Evolutionary conservation across 2,888 invertebrate genomes (phyloP).

Genomic region (Agonopterix subpropinquella): DNA sequence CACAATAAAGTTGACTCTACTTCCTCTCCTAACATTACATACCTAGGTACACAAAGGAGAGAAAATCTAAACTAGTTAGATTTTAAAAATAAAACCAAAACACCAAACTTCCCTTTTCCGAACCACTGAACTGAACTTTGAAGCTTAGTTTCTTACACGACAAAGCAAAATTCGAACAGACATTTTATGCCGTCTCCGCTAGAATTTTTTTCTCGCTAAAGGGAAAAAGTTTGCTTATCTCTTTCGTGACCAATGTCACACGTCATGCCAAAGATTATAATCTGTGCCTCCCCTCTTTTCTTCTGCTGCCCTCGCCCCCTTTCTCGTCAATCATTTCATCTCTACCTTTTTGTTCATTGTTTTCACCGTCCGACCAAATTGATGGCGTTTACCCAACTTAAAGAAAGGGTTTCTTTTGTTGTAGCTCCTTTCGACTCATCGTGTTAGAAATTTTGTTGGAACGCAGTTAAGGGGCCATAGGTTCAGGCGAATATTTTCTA

Average conservation of each 20-base stretch:
- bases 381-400: slow-evolving; percentile 34
- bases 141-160: too few species aligned
- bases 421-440: slow-evolving; percentile 25
- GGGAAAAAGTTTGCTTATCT: background rate
- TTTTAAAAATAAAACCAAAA: too few species aligned
- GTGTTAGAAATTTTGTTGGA: slow-evolving; percentile 3
- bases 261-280: slow-evolving; percentile 1
- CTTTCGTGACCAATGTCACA: slow-evolving; percentile 1
- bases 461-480: slow-evolving; percentile 18
- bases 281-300: slow-evolving; percentile 11
- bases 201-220: too few species aligned
- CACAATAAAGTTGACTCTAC: too few species aligned
- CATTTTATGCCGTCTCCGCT: too few species aligned
- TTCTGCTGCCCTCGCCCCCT: slow-evolving; percentile 11
- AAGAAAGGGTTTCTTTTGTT: slow-evolving; percentile 42
- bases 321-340: slow-evolving; percentile 54
- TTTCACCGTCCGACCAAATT: slow-evolving; percentile 33
- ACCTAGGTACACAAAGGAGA: too few species aligned
- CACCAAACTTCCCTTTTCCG: too few species aligned
- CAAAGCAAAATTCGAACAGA: too few species aligned
- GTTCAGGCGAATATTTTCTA: too few species aligned
- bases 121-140: too few species aligned
- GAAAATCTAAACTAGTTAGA: too few species aligned
- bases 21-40: too few species aligned
- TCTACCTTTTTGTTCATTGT: slow-evolving; percentile 40